phyloP scores from a whole-genome alignment of 2,797 vertebrate species.

The Scolopax bukidnonensis region DNA sequence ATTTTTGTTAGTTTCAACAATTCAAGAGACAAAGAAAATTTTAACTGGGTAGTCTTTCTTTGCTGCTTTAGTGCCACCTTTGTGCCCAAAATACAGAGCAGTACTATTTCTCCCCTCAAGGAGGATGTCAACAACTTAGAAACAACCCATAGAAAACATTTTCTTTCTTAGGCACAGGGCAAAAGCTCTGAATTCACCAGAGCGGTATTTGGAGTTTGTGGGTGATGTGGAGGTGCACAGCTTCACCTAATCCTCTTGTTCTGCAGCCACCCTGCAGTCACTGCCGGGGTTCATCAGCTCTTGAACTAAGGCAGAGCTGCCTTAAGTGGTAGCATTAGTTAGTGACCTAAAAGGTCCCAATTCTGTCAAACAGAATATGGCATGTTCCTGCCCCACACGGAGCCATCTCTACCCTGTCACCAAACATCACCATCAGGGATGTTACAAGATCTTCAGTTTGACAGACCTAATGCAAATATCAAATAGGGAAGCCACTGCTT shows the following conservation, averaged over 20 bases:
- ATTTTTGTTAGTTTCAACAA: conserved; percentile 34
- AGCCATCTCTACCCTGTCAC: background rate
- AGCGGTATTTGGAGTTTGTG: background rate
- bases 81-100: background rate
- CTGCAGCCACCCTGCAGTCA: background rate
- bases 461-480: background rate
- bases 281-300: background rate
- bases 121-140: background rate
- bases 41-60: background rate
- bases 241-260: background rate
- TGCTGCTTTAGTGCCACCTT: background rate
- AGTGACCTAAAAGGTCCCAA: background rate
- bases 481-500: background rate
- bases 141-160: background rate
- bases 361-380: background rate
- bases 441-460: background rate
- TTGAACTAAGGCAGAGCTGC: background rate
- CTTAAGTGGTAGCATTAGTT: background rate
- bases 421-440: background rate
- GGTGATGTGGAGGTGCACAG: background rate
- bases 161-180: background rate
- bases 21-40: background rate
- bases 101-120: background rate
- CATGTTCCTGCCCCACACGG: background rate
- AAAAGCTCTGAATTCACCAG: background rate